Base-by-base conservation (phyloP, 1,140 invertebrate genomes). In the Atta colombica region DNA sequence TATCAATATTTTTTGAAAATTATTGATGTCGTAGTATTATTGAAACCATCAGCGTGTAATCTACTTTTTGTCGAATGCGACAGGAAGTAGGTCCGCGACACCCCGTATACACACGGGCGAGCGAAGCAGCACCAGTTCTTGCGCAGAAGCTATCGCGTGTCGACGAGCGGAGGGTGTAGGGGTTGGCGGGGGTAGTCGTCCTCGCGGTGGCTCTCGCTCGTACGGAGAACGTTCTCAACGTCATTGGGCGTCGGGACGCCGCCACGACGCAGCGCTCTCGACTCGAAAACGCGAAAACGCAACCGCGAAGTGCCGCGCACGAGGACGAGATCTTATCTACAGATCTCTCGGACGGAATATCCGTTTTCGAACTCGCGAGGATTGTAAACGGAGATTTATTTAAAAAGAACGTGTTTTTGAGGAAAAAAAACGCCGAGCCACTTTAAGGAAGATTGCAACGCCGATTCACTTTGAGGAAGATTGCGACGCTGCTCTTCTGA, bases 241-340 rank as follows among this genome's bases (percentile, higher is more conserved):
- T 93, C 94, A 95, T 94, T 94, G 92, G 94, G 94, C 93, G 93
- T 94, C 91, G 91, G 89, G 92, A 92, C 94, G 92, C 91, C 92
- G 91, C 89, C 90, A 92, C 90, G 92, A 91, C 92, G 92, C 89
- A 90, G 92, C 87, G 89, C 80, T 90, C 91, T 91, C 89, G 85
- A 39, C 84, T 85, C 71, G 69, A 51, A 87, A 74, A 81, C 88
- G 68, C 63, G 87, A 63, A 66, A 65, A 71, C 87, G 88, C 74
- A 85, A 81, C 55, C 85, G 88, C 78, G 45, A 87, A 90, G 88
- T 90, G 88, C 74, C 77, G 88, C 39, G 74, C 88, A 89, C 88
- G 88, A 90, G 84, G 88, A 80, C 87, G 65, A 60, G 77, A 69
- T 80, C 65, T 45, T 61, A 35, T 49, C 18, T 25, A 18, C 0